phyloP scores from a whole-genome alignment of 1,140 invertebrate species.

The Zaprionus gabonicus region DNA sequence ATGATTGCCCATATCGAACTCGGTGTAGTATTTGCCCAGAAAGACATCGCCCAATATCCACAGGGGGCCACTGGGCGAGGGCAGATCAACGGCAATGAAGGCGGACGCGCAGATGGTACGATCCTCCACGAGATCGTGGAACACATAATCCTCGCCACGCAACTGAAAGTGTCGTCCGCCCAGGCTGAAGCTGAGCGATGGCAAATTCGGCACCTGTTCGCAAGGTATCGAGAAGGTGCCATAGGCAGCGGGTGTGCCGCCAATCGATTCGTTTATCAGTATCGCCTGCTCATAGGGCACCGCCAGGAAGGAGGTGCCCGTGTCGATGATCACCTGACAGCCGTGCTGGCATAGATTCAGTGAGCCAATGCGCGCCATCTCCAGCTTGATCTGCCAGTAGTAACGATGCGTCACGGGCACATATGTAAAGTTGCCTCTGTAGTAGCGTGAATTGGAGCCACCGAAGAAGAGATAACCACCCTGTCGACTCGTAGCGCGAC shows the following conservation, averaged over 20 bases:
- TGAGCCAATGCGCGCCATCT: constrained; percentile 50
- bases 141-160: constrained; percentile 65
- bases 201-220: constrained; percentile 49
- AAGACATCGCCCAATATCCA: constrained; percentile 87
- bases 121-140: constrained; percentile 52
- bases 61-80: constrained; percentile 61
- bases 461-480: constrained; percentile 77
- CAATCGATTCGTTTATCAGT: constrained; percentile 66
- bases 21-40: constrained; percentile 89
- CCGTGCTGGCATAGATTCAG: constrained; percentile 84
- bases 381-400: constrained; percentile 83
- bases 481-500: constrained; percentile 87
- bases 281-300: constrained; percentile 85
- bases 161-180: constrained; percentile 62
- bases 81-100: constrained; percentile 69
- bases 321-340: constrained; percentile 90
- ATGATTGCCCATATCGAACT: constrained; percentile 89
- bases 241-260: constrained; percentile 56
- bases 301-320: constrained; percentile 90
- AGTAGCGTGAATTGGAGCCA: constrained; percentile 65
- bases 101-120: constrained; percentile 59
- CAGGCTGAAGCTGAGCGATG: constrained; percentile 57
- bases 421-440: constrained; percentile 76
- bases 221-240: constrained; percentile 62
- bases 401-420: constrained; percentile 63